Base-by-base conservation (phyloP, 2,888 invertebrate species). In the Cerastoderma edule region DNA sequence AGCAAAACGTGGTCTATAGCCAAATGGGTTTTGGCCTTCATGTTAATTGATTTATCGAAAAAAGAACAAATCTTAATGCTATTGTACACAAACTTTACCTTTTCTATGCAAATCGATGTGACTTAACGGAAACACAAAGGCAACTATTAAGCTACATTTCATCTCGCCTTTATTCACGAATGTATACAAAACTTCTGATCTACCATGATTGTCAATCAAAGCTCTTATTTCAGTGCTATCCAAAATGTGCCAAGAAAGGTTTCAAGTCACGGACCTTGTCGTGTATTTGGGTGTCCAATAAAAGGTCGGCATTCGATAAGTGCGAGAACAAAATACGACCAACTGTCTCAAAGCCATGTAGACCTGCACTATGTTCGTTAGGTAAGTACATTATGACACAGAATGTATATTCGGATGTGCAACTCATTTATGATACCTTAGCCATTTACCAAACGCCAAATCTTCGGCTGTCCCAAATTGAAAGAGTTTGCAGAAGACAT, bases 281-380 rank as follows among this genome's bases (percentile, higher is more conserved):
- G 0, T 89, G 89, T 81, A 81, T 87, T 2, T 89, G 89, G 89
- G 75, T 75, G 56, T 67, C 75, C 2, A 84, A 82, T 10, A 80
- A 75, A 22, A 72, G 72, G 32, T 81, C 84, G 22, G 89, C 89
- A 16, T 78, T 75, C 44, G 48, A 83, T 16, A 83, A 80, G 16
- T 89, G 89, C 73, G 72, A 78, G 28, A 24, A 65, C 27, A 87
- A 83, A 53, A 76, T 85, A 13, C 77, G 81, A 72, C 89, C 89
- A 35, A 28, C 72, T 16, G 78, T 83, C 63, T 83, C 80, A 48
- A 88, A 87, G 66, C 28, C 70, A 0, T 89, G 89, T 72, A 85
- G 81, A 64, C 84, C 85, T 0, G 72, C 67, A 35, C 69, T 72
- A 8, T 89, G 89, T 74, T 74, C 72, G 33, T 60, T 30, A 50